Evolutionary conservation across 1,140 invertebrate species (phyloP).

Genomic region (Plutomurus gul): DNA sequence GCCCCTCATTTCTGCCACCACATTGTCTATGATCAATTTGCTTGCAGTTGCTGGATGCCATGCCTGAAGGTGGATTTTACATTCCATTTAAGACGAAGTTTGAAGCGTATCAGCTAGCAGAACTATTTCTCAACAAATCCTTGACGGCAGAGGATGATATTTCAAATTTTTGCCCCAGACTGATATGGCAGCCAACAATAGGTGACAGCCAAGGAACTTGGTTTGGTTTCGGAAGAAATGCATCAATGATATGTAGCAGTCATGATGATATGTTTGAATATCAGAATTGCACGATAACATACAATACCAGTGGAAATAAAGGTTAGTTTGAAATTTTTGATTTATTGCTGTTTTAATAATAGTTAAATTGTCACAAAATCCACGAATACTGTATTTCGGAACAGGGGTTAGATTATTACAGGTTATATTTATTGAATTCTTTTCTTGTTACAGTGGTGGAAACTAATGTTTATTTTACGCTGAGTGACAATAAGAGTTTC

Average conservation of each 20-base stretch:
- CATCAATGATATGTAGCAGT: neutral
- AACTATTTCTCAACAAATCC: neutral
- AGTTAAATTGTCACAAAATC: too few species aligned
- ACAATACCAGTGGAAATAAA: neutral
- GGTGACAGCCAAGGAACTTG: neutral
- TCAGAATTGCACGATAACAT: neutral
- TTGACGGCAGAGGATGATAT: neutral
- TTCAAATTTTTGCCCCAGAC: neutral
- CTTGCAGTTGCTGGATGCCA: neutral
- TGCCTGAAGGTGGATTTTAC: neutral
- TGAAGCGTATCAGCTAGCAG: neutral
- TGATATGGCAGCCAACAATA: neutral
- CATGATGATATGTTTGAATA: neutral
- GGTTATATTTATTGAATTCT: neutral
- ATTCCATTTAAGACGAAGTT: neutral
- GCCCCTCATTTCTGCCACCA: too few species aligned
- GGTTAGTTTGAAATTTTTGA: too few species aligned
- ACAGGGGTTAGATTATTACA: too few species aligned
- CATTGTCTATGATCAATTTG: too few species aligned
- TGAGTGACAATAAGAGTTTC: constrained; percentile 15
- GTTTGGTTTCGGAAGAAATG: neutral
- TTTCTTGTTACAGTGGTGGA: neutral
- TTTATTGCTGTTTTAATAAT: too few species aligned
- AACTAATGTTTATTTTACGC: neutral
- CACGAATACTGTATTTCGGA: too few species aligned